These are phyloP conservation scores for Glaucidium brasilianum DNA, from an alignment of 2,113 vertebrate genomes.

Conservation along the genomic window DNA sequence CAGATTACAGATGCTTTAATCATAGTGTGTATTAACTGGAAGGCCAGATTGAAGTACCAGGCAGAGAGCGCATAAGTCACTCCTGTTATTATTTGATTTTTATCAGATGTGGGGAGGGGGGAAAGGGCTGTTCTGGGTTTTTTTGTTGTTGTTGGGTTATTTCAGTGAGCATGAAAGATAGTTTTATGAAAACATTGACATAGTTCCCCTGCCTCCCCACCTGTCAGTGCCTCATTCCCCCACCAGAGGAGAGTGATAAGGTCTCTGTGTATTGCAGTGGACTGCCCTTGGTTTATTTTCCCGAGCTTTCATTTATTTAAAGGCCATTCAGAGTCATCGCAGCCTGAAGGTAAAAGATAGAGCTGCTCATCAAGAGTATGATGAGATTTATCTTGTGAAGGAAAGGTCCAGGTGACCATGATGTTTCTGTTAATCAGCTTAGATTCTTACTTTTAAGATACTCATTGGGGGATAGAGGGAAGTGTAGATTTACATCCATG, in stretches of 20 bases:
- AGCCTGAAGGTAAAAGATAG: not conserved
- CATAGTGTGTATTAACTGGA: slow-evolving; percentile 39
- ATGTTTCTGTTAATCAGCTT: not conserved
- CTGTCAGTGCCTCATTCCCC: not conserved
- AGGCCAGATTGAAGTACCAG: slow-evolving; percentile 32
- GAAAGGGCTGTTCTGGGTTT: not conserved
- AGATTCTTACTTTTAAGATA: not conserved
- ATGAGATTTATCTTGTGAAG: not conserved
- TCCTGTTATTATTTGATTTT: slow-evolving; percentile 51
- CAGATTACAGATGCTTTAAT: slow-evolving; percentile 63
- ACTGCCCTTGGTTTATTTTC: not conserved
- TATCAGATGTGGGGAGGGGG: not conserved
- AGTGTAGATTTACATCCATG: not conserved
- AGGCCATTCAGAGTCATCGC: not conserved
- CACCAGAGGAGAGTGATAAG: not conserved
- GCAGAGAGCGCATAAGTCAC: slow-evolving; percentile 40
- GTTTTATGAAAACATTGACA: not conserved
- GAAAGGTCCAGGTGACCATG: not conserved
- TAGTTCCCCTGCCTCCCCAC: not conserved
- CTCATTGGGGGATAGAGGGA: not conserved
- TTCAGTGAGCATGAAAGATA: not conserved
- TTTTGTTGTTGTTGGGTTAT: not conserved
- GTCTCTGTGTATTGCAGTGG: not conserved
- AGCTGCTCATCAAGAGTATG: not conserved
- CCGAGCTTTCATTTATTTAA: not conserved